A percentile compares a stretch with the other conserved stretches of the same genome.
Conservation (phyloP, 1,140 invertebrate genomes). For the Cydia fagiglandana region DNA sequence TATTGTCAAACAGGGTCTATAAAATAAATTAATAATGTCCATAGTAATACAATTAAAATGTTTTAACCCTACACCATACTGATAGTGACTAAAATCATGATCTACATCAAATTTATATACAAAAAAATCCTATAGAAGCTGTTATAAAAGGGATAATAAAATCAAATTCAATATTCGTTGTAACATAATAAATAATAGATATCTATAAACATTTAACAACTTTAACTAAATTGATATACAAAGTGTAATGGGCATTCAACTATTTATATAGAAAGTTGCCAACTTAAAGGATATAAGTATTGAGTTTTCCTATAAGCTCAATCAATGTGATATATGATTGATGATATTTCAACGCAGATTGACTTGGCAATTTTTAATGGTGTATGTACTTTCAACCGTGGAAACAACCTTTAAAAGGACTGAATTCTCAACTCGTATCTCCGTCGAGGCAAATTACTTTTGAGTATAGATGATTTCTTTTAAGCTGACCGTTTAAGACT, state of each 20-base stretch:
- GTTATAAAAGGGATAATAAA: conserved; percentile 34
- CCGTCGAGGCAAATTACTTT: not conserved
- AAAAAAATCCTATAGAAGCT: conserved; percentile 33
- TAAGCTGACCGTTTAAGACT: too few species aligned
- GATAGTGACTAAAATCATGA: conserved; percentile 40
- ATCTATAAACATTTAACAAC: conserved; percentile 74
- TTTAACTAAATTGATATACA: conserved; percentile 52
- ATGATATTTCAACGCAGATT: not conserved
- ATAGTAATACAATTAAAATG: conserved; percentile 22
- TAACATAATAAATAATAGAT: conserved; percentile 70
- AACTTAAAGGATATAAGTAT: not conserved
- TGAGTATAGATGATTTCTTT: not conserved
- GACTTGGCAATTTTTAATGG: too few species aligned
- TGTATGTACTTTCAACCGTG: too few species aligned
- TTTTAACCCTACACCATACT: conserved; percentile 36
- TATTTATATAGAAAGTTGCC: not conserved
- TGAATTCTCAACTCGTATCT: too few species aligned
- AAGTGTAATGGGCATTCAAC: conserved; percentile 37
- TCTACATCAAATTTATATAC: conserved; percentile 40
- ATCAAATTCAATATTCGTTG: conserved; percentile 58
- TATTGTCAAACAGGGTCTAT: conserved; percentile 39
- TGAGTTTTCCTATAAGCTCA: not conserved
- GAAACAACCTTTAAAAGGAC: too few species aligned
- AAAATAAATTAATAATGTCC: conserved; percentile 27
- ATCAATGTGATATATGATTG: too few species aligned